Conservation (phyloP, 2,113 vertebrate genomes). For the Hydrochoerus hydrochaeris region DNA sequence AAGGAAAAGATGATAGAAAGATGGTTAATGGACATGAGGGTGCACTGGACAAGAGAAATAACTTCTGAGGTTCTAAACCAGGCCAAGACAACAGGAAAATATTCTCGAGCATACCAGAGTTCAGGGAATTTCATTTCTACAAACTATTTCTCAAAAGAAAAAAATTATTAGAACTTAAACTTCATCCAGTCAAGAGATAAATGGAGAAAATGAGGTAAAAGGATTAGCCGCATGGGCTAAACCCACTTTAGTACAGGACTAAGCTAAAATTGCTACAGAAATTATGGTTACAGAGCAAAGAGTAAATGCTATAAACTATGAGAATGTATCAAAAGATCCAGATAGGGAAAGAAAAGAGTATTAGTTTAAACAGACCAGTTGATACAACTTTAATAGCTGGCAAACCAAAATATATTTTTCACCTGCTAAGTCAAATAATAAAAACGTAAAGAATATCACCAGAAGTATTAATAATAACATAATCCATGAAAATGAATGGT, state of each 20-base stretch:
- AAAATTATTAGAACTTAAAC: background rate
- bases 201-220: conserved; percentile 33
- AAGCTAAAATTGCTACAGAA: conserved; percentile 11
- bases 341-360: background rate
- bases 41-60: background rate
- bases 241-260: background rate
- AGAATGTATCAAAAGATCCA: background rate
- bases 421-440: conserved; percentile 8
- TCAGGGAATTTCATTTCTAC: background rate
- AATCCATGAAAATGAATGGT: background rate
- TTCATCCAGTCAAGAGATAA: conserved; percentile 1
- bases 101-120: conserved; percentile 32
- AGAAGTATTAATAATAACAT: background rate
- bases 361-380: background rate
- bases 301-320: background rate
- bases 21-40: background rate
- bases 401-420: conserved; percentile 24
- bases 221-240: background rate
- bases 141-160: background rate
- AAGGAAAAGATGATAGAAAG: background rate
- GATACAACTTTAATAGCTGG: background rate
- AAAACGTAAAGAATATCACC: background rate
- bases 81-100: background rate
- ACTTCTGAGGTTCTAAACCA: background rate
- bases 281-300: background rate